Base-by-base conservation (phyloP, 1,140 invertebrate species). In the Drosophila leontia region DNA sequence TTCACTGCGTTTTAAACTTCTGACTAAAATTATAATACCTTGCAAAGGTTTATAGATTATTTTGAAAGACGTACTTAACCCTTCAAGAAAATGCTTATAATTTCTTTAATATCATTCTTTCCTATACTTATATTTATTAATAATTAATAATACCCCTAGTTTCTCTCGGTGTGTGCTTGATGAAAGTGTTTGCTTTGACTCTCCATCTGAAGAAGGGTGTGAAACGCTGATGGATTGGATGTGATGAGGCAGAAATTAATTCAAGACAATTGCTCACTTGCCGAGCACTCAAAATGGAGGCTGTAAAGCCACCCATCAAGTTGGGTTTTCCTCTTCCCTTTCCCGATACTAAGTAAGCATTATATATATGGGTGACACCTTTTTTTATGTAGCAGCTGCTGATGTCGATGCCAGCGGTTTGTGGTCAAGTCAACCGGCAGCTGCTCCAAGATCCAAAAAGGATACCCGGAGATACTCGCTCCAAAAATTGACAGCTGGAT, bases 191-290 rank as follows among this genome's bases (percentile, higher is more conserved):
- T 87, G 84, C 72, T 62, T 65, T 69, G 64, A 56, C 67, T 63
- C 47, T 45, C 42, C 23, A 75, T 41, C 39, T 55, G 58, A 39
- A 41, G 51, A 67, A 64, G 81, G 81, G 81, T 75, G 80, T 87
- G 72, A 83, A 88, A 64, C 57, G 12, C 26, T 58, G 37, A 39
- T 62, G 56, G 67, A 50, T 48, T 35, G 59, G 41, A 45, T 72
- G 65, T 82, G 82, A 72, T 82, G 80, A 68, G 72, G 84, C 69
- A 72, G 77, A 81, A 87, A 91, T 91, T 87, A 91, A 91, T 91
- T 91, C 80, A 91, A 91, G 88, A 88, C 87, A 91, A 91, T 91
- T 91, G 88, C 71, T 87, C 87, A 91, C 80, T 91, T 87, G 84
- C 79, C 44, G n/a, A 45, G 42, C 47, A 53, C 39, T 57, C 59